These are phyloP conservation scores for Rhynchopsitta pachyrhyncha DNA, from an alignment of 2,113 vertebrate genomes.

Conservation along the genomic window DNA sequence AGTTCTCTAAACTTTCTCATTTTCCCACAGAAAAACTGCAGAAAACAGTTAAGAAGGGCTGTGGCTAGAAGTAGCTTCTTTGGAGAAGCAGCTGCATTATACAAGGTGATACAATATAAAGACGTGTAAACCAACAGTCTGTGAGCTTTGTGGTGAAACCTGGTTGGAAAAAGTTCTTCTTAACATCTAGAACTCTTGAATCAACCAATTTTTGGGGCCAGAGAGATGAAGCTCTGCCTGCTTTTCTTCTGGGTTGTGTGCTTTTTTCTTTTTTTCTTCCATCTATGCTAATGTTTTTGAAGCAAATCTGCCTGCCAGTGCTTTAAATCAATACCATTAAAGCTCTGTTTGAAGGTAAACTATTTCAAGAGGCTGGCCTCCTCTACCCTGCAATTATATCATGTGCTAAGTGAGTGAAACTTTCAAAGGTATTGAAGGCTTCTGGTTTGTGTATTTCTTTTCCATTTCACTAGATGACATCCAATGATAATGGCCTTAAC, in stretches of 20 bases:
- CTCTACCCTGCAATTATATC: slow-evolving; percentile 23
- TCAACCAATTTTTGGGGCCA: background rate
- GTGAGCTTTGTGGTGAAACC: background rate
- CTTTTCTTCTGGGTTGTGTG: background rate
- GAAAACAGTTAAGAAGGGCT: background rate
- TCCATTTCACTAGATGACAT: slow-evolving; percentile 70
- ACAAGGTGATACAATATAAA: background rate
- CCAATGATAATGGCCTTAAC: slow-evolving; percentile 77
- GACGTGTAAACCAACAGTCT: background rate
- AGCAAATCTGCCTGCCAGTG: background rate
- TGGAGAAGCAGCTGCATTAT: background rate
- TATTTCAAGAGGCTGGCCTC: slow-evolving; percentile 7
- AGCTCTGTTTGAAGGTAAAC: slow-evolving; percentile 54
- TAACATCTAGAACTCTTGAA: background rate
- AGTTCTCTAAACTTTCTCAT: background rate
- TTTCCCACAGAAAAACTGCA: background rate
- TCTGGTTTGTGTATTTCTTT: slow-evolving; percentile 13
- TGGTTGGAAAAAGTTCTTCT: background rate
- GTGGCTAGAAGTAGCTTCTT: background rate
- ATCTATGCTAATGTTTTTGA: background rate
- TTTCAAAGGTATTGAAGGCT: slow-evolving; percentile 44
- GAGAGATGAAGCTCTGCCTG: background rate
- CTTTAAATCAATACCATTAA: slow-evolving; percentile 49
- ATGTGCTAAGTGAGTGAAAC: slow-evolving; percentile 47
- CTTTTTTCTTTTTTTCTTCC: background rate